Base-by-base conservation (phyloP, 2,797 vertebrate genomes). In the Oceanodroma leucorhoa region DNA sequence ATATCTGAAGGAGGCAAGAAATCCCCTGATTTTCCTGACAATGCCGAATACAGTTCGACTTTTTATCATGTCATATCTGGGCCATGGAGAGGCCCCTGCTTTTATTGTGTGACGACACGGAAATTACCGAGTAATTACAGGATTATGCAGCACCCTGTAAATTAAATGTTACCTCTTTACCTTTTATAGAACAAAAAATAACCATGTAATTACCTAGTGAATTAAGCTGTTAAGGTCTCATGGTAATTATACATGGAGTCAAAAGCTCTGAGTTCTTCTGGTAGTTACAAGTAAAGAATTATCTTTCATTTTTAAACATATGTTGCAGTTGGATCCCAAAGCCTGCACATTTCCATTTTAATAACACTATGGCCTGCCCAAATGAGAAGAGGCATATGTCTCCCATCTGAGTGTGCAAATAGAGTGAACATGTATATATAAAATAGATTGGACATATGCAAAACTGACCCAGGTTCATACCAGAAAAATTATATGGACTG, bases 161-260 rank as follows among this genome's bases (percentile, higher is more conserved):
- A 98, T 97, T 97, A 98, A 98, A 97, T 93, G 96, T 97, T 98
- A 96, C 97, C 95, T 97, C 96, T 98, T 97, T 97, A 97, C 97
- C 96, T 97, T 97, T 96, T 95, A 96, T 91, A 97, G 97, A 96
- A 96, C 89, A 96, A 95, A 97, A 96, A 97, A 96, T 92, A 94
- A 96, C 96, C 87, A 45, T 98, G 97, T 98, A 98, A 98, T 98
- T 98, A 98, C 96, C 91, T 95, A 94, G 96, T 97, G 96, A 98
- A 97, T 98, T 97, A 97, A 97, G 97, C 97, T 95, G 89, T 95
- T 89, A 95, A 96, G 97, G 97, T 98, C 97, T 97, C 87, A 24
- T 61, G 89, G 95, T 97, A 98, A 98, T 98, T 98, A 98, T 87
- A 81, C 45, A 32, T 57, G 75, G 96, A 97, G 97, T 97, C 97